Base-by-base conservation (phyloP, 2,113 vertebrate genomes). In the Oxygymnocypris stewartii region DNA sequence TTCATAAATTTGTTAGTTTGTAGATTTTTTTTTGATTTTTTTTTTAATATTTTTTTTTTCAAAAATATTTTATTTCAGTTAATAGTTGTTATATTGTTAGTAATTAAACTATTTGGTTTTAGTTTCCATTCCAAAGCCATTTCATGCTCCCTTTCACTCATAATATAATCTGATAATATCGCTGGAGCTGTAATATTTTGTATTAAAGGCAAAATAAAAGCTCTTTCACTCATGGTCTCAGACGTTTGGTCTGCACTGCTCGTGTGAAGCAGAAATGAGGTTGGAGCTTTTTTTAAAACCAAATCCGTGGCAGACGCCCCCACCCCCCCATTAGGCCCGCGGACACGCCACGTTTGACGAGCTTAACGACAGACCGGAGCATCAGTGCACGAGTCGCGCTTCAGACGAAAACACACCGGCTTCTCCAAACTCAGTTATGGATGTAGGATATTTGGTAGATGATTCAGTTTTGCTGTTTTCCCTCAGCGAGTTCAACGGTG, bases 381-480 rank as follows among this genome's bases (percentile, higher is more conserved):
- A 35, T 14, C 77, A 37, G 35, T n/a, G 31, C 57, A 35, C 1
- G 31, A 59, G 18, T 13, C 44, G 8, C n/a, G 40, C 44, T 18
- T 14, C 49, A 10, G 14, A 63, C 35, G 23, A 12, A 37, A 35
- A 20, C n/a, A n/a, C n/a, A 49, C 23, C 5, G 2, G 16, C 54
- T 59, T 59, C 54, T 57, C 18, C 51, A 37, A 6, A n/a, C 75
- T 11, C 28, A 49, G 69, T 40, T 2, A 85, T 85, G 82, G 86
- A 67, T 20, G 79, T 63, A 73, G 49, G 81, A 42, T 37, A 67
- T 35, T 51, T 80, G 59, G 67, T 71, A 44, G 69, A 65, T 63
- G 10, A n/a, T 13, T 5, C 0, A 9, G 20, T 65, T 10, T 1
- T 23, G 18, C 54, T 59, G 54, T 23, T 59, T 71, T 71, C 6